These are phyloP conservation scores for Polydrusus pterygomalis DNA, from an alignment of 2,888 invertebrate species.

Conservation along the genomic window DNA sequence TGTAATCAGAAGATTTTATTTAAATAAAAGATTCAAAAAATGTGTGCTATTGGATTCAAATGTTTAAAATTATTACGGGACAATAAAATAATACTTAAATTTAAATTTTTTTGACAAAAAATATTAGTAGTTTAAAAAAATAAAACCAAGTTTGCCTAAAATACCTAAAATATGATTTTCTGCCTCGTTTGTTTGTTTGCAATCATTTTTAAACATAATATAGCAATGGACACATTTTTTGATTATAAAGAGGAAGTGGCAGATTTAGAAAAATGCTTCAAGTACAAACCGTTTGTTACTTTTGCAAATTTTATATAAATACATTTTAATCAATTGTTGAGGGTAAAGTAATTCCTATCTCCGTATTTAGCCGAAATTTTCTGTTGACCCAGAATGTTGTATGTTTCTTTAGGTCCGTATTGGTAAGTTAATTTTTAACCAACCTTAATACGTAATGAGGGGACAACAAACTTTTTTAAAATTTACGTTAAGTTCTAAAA, in stretches of 20 bases:
- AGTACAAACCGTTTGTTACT: constrained; percentile 84
- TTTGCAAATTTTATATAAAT: constrained; percentile 81
- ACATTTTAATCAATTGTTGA: constrained; percentile 71
- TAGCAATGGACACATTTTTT: constrained; percentile 1
- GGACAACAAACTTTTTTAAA: not conserved
- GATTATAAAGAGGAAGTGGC: constrained; percentile 59
- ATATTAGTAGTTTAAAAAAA: no score
- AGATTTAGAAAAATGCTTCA: constrained; percentile 78
- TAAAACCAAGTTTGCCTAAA: not conserved
- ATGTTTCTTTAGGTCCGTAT: constrained; percentile 39
- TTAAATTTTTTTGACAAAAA: no score
- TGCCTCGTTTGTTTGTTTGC: not conserved
- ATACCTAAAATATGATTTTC: no score
- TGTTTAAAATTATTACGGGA: constrained; percentile 6
- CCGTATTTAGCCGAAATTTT: constrained; percentile 51
- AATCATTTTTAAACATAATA: not conserved
- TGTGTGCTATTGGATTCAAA: not conserved
- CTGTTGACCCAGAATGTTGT: constrained; percentile 42
- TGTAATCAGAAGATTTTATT: constrained; percentile 44
- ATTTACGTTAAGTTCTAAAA: not conserved
- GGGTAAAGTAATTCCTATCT: constrained; percentile 64
- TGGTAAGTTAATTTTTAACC: constrained; percentile 45
- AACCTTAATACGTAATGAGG: constrained; percentile 25
- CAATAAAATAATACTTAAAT: no score
- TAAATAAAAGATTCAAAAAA: constrained; percentile 27